Conservation (phyloP, 2,888 invertebrate species). For the Mythimna impura region DNA sequence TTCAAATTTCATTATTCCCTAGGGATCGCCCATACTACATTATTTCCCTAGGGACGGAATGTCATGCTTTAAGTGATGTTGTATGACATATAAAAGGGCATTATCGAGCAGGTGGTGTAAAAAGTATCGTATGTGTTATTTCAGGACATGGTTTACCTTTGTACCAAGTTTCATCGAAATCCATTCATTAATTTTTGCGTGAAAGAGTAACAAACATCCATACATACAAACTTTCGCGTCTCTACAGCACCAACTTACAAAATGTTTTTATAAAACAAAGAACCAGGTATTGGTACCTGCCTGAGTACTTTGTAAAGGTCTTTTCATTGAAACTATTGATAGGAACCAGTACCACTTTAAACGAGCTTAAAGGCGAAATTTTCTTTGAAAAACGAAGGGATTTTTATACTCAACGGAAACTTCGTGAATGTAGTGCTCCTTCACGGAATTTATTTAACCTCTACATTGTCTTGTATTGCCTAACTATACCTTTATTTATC, state of each 20-base stretch:
- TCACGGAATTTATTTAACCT: background rate
- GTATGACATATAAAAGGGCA: too few relatives aligned
- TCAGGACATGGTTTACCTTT: too few relatives aligned
- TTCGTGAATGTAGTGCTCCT: background rate
- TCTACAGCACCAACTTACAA: background rate
- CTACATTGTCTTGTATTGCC: background rate
- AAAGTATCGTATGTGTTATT: too few relatives aligned
- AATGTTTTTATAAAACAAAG: conserved; percentile 4
- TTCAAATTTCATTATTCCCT: too few relatives aligned
- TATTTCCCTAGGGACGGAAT: too few relatives aligned
- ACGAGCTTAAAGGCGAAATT: background rate
- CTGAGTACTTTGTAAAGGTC: background rate
- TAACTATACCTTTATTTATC: background rate
- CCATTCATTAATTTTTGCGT: too few relatives aligned
- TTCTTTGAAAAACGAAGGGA: background rate
- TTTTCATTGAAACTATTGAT: background rate
- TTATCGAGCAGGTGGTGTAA: too few relatives aligned
- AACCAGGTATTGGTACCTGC: background rate
- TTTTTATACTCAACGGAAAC: background rate
- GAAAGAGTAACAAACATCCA: too few relatives aligned
- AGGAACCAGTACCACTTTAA: background rate
- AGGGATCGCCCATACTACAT: too few relatives aligned
- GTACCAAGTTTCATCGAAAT: too few relatives aligned
- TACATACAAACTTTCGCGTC: too few relatives aligned
- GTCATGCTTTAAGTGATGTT: too few relatives aligned